Evolutionary conservation across 2,113 vertebrate species (phyloP), one percentile per base, ranked within the genome.

Genomic region (Vidua chalybeata): DNA sequence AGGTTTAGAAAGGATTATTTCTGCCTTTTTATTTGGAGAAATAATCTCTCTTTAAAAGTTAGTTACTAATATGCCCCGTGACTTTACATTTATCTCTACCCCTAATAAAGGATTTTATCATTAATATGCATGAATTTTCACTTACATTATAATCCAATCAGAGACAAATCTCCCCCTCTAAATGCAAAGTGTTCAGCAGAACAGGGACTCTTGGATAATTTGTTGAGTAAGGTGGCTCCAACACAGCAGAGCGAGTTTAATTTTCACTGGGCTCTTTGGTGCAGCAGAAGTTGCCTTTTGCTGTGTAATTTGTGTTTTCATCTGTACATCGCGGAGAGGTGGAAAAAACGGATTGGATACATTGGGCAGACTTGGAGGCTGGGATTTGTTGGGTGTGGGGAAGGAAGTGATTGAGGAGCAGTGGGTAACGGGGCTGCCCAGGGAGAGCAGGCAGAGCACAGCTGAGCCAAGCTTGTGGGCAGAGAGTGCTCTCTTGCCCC

Each of bases 21-120:
- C 94, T 95, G 79, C 71, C 77, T 97, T 96, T 97, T 96, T 91
- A 90, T 96, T 97, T 73, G 55, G 73, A 96, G 94, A 89, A 90
- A 96, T 96, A 96, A 96, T 97, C 87, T 96, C 93, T 28, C 56
- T 96, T 94, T 96, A 80, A 66, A 97, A 96, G 73, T 95, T 96
- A 84, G 94, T 91, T 94, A 72, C 93, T 95, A 94, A 93, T 84
- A 78, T 83, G 79, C 84, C 90, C 95, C 68, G 74, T 92, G 87
- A 96, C 92, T 90, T 20, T 93, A 93, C 78, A 84, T 97, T 97
- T 48, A 72, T 96, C 92, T 96, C 78, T 90, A 75, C 69, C 48
- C 27, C 28, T 74, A 93, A 91, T 93, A 93, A 96, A 84, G 88
- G 91, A 84, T 96, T 95, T 96, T 97, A 91, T 96, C 93, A 77